These are phyloP conservation scores for Cygnus olor DNA, from an alignment of 2,797 vertebrate genomes.

Conservation along the genomic window DNA sequence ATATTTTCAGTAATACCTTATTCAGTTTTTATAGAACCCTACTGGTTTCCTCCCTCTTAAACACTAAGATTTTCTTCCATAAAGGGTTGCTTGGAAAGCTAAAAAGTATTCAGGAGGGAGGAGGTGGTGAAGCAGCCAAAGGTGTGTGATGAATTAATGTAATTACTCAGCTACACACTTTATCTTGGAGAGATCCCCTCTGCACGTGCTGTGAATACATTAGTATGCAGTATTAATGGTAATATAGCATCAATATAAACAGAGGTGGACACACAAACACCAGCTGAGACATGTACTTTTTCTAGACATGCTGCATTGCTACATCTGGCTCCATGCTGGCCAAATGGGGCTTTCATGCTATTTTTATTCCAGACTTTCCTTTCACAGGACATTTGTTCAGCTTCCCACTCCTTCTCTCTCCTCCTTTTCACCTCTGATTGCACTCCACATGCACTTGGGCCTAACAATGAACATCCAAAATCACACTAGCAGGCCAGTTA, in stretches of 20 bases:
- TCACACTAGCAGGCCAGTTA: not conserved
- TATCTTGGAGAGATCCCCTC: not conserved
- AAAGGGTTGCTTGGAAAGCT: not conserved
- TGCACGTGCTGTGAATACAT: not conserved
- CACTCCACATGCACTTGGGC: not conserved
- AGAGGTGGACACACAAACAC: not conserved
- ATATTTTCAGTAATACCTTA: not conserved
- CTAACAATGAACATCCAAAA: not conserved
- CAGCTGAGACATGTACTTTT: constrained; percentile 14
- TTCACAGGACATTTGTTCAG: not conserved
- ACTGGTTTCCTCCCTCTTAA: constrained; percentile 18
- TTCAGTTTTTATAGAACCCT: constrained; percentile 19
- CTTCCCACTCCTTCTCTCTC: not conserved
- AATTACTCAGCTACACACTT: not conserved
- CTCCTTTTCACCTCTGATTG: not conserved
- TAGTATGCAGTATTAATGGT: not conserved
- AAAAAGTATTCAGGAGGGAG: not conserved
- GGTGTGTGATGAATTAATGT: constrained; percentile 24
- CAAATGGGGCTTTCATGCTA: constrained; percentile 40
- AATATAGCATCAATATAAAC: not conserved
- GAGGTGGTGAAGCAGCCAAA: not conserved
- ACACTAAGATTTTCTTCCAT: not conserved
- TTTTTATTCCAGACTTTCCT: constrained; percentile 46
- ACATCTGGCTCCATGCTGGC: constrained; percentile 15
- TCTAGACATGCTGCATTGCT: not conserved